Percentiles rank a stretch among this genome's conserved stretches.
phyloP scores from a whole-genome alignment of 2,797 vertebrate genomes.

The Pelodytes ibericus region DNA sequence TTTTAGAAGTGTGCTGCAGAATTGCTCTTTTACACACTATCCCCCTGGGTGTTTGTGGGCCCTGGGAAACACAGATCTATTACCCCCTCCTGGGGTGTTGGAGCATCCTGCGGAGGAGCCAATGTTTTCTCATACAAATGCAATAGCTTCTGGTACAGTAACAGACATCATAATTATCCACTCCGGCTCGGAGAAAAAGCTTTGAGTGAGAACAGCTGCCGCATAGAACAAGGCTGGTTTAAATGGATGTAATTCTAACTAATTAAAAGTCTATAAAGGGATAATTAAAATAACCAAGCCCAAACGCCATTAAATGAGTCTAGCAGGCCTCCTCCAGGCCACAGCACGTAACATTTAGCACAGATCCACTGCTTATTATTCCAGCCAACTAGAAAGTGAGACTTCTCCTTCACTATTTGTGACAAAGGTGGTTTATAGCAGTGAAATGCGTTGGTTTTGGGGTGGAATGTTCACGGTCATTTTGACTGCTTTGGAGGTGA shows the following conservation, averaged over 20 bases:
- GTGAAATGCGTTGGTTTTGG: too few relatives aligned
- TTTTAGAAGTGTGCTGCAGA: too few relatives aligned
- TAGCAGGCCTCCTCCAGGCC: conserved; percentile 17
- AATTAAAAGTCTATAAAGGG: conserved; percentile 56
- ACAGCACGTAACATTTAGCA: conserved; percentile 7
- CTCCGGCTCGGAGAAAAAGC: background rate
- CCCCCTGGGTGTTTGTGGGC: too few relatives aligned
- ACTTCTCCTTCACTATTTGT: too few relatives aligned
- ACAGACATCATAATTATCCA: conserved; percentile 8
- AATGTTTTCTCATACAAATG: conserved; percentile 9
- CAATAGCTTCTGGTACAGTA: conserved; percentile 3
- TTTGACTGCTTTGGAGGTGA: too few relatives aligned
- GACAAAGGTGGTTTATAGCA: too few relatives aligned
- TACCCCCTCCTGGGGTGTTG: background rate
- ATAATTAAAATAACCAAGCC: conserved; percentile 54
- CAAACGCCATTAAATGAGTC: conserved; percentile 47
- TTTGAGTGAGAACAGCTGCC: conserved; percentile 47
- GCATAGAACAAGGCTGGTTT: conserved; percentile 32
- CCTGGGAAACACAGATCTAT: background rate
- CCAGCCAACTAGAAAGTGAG: too few relatives aligned
- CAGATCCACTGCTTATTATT: too few relatives aligned
- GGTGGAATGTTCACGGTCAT: too few relatives aligned
- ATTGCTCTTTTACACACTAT: too few relatives aligned
- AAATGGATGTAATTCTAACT: conserved; percentile 53
- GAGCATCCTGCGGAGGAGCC: background rate